phyloP scores from a whole-genome alignment of 2,888 invertebrate genomes.

The Cosmia trapezina region DNA sequence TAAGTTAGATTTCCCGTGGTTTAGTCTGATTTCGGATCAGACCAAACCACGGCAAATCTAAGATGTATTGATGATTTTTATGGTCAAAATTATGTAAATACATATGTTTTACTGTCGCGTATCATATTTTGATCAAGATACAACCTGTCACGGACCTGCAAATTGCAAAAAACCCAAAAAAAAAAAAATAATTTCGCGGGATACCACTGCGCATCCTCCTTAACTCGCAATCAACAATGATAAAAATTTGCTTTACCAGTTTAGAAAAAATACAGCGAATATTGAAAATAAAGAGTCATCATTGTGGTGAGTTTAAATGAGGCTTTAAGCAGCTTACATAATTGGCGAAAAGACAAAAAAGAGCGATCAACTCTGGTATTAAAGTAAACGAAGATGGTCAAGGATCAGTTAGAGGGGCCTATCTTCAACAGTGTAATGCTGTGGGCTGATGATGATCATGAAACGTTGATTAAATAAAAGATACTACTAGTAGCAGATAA shows the following conservation, averaged over 20 bases:
- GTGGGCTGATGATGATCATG: neutral
- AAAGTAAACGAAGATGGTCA: neutral
- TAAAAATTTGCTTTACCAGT: neutral
- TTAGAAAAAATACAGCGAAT: neutral
- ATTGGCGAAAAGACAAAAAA: neutral
- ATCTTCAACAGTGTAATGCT: neutral
- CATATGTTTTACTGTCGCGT: no score
- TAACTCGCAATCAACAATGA: constrained; percentile 3
- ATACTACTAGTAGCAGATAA: neutral
- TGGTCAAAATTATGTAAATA: no score
- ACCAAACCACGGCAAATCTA: no score
- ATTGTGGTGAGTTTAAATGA: constrained; percentile 14
- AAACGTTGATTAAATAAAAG: neutral
- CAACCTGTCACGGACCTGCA: no score
- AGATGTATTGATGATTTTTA: no score
- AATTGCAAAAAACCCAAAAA: no score
- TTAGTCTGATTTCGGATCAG: no score
- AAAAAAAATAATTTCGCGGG: no score
- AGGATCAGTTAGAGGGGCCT: no score
- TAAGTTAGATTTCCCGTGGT: no score
- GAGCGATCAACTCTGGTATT: neutral
- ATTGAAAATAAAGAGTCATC: constrained; percentile 3
- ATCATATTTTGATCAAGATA: no score
- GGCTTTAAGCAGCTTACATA: neutral
- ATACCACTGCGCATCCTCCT: no score